Percentiles rank a stretch among this genome's conserved stretches.
These are phyloP conservation scores for Nothocercus nigrocapillus DNA, from an alignment of 2,113 vertebrate genomes.

Conservation along the genomic window DNA sequence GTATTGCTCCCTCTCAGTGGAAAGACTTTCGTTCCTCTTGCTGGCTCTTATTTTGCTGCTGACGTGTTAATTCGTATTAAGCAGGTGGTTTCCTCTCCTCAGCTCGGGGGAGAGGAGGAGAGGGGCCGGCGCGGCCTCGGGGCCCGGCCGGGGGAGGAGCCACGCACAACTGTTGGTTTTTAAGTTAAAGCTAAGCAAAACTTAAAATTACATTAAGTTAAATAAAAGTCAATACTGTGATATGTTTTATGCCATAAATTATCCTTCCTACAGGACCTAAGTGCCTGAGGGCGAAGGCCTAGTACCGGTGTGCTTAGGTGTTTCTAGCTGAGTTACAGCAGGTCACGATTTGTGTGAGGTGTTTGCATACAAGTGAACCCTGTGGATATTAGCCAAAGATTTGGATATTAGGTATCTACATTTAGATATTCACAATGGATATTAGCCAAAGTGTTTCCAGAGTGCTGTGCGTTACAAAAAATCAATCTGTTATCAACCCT, in stretches of 20 bases:
- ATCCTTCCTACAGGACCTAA: not conserved
- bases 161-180: constrained; percentile 12
- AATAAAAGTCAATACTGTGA: constrained; percentile 9
- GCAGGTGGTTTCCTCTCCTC: not conserved
- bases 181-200: not conserved
- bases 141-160: too few species aligned
- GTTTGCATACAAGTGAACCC: not conserved
- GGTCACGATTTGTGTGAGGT: not conserved
- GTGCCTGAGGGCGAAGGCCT: not conserved
- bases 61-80: not conserved
- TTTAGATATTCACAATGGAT: not conserved
- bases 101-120: not conserved
- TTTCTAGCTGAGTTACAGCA: not conserved
- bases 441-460: not conserved
- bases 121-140: not conserved
- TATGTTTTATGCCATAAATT: not conserved
- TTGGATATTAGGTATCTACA: not conserved
- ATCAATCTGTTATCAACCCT: not conserved
- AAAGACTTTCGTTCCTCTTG: not conserved
- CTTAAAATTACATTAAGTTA: constrained; percentile 27
- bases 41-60: not conserved
- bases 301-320: not conserved
- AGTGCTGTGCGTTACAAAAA: not conserved
- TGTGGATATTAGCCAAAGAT: not conserved
- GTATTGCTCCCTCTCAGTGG: not conserved